Evolutionary conservation across 1,140 invertebrate genomes (phyloP).

Genomic region (Hyposmocoma kahamanoa): DNA sequence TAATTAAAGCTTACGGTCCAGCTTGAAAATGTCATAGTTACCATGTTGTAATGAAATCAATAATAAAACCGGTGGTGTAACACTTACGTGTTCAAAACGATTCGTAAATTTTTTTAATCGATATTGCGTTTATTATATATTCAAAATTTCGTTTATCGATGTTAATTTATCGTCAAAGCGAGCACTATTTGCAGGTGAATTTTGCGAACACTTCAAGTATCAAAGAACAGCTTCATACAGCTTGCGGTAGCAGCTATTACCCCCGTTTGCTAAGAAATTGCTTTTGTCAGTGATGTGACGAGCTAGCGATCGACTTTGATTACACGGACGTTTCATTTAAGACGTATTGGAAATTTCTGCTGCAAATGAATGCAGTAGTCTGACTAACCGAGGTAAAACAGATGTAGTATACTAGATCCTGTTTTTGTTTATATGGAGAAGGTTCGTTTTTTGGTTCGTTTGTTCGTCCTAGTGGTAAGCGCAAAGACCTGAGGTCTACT

Average conservation of each 20-base stretch:
- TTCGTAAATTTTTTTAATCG: background rate
- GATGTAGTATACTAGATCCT: no score
- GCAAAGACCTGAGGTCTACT: no score
- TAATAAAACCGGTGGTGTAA: background rate
- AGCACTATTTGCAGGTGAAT: conserved; percentile 16
- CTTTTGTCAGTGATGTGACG: no score
- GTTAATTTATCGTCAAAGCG: conserved; percentile 8
- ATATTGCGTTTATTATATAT: background rate
- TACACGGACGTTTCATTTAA: no score
- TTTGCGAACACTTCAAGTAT: conserved; percentile 31
- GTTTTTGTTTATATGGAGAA: no score
- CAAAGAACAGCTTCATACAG: conserved; percentile 43
- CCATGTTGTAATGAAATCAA: background rate
- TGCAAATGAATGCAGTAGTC: no score
- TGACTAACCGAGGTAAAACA: no score
- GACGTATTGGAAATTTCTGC: no score
- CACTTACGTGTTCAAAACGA: conserved; percentile 10
- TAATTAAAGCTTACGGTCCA: background rate
- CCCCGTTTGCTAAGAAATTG: no score
- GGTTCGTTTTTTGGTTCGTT: no score
- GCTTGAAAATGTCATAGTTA: background rate
- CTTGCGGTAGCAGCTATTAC: conserved; percentile 36
- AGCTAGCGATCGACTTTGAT: no score
- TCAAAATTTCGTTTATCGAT: background rate
- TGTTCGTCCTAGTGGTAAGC: no score